Percentiles rank a stretch among this genome's conserved stretches.
Evolutionary conservation across 1,140 invertebrate genomes (phyloP).

Genomic region (Philopotamus ludificatus): DNA sequence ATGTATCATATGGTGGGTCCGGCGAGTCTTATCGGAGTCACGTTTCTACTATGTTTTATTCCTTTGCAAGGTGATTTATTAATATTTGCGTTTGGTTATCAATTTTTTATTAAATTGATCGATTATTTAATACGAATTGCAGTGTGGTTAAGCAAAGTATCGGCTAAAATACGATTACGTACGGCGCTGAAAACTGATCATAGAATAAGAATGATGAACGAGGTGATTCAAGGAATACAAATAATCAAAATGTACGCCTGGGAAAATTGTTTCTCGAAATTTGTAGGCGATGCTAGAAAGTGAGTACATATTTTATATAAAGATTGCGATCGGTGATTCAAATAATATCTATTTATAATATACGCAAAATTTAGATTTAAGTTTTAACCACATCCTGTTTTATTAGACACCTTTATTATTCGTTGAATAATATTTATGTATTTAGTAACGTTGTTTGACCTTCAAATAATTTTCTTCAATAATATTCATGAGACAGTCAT

Average conservation of each 20-base stretch:
- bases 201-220: slow-evolving; percentile 80
- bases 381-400: too few species aligned
- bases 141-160: slow-evolving; percentile 71
- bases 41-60: slow-evolving; percentile 76
- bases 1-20: slow-evolving; percentile 73
- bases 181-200: slow-evolving; percentile 70
- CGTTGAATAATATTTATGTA: too few species aligned
- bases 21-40: slow-evolving; percentile 74
- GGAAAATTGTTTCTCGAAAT: slow-evolving; percentile 77
- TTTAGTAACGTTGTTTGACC: too few species aligned
- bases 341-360: not conserved
- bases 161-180: slow-evolving; percentile 57
- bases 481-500: too few species aligned
- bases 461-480: too few species aligned
- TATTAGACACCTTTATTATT: too few species aligned
- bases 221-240: slow-evolving; percentile 77
- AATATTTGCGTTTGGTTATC: not conserved
- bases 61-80: slow-evolving; percentile 70
- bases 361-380: too few species aligned
- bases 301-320: slow-evolving; percentile 43
- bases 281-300: slow-evolving; percentile 59
- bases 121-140: slow-evolving; percentile 13
- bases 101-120: not conserved
- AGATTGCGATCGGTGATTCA: not conserved
- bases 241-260: slow-evolving; percentile 91